Base-by-base conservation (phyloP, 1,140 invertebrate genomes). In the Magallana angulata region DNA sequence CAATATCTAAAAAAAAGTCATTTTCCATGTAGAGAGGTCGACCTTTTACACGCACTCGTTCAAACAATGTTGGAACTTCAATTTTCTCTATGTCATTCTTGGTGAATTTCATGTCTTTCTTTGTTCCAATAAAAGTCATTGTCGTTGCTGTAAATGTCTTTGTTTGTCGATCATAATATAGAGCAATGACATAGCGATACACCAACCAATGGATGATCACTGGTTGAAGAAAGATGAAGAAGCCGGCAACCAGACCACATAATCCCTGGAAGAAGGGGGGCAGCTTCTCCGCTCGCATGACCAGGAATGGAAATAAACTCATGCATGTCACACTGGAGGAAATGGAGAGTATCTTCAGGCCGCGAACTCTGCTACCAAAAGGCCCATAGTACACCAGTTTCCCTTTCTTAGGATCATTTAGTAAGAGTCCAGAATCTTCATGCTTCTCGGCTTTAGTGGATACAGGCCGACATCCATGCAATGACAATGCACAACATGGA, bases 201-300 rank as follows among this genome's bases (percentile, higher is more conserved):
- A 76, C 68, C 68, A 76, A 76, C 68, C 68, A 76, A 76, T 76
- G 68, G 0, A 76, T 76, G 68, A 76, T 76, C 24, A 18, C 18
- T 7, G 68, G 68, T 30, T 76, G 68, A 30, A 76, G 68, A 30
- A 76, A 76, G 36, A 76, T 76, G 68, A 76, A 76, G 68, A 76
- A 76, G 24, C 68, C 68, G 0, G 68, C 24, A 30, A 76, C 12
- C 1, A 76, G 68, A 8, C 68, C 68, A 6, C 68, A 76, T 76
- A 30, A 30, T 76, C 24, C 68, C 68, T 76, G 68, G 8, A 76
- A 12, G 68, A 76, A 76, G 11, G 68, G 68, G 11, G 68, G 68
- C 3, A 76, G 68, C 4, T 76, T 36, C 9, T 76, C 68, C 9
- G 68, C 68, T 12, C 68, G 18, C 68, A 76, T 76, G 24, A 76